Conservation (phyloP, 2,113 vertebrate genomes). For the Aspiorhynchus laticeps region DNA sequence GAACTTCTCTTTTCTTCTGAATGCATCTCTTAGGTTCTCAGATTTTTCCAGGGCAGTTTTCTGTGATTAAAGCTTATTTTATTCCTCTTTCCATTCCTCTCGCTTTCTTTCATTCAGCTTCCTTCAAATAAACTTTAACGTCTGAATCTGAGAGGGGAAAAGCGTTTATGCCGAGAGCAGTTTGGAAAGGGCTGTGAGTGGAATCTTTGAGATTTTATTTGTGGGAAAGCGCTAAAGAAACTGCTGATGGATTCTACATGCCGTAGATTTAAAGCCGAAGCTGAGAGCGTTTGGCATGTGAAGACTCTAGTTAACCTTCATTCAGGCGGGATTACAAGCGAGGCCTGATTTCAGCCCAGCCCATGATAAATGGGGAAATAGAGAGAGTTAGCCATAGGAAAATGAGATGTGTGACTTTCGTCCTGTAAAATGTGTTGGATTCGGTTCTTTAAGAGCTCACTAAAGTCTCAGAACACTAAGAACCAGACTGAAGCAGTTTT, state of each 20-base stretch:
- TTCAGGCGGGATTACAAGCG: slow-evolving; percentile 31
- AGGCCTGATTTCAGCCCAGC: slow-evolving; percentile 27
- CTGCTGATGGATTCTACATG: slow-evolving; percentile 56
- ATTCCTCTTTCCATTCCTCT: slow-evolving; percentile 63
- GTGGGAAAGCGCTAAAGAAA: slow-evolving; percentile 42
- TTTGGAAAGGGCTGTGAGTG: slow-evolving; percentile 39
- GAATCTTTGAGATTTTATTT: slow-evolving; percentile 47
- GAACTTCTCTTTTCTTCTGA: slow-evolving; percentile 48
- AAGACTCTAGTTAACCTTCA: slow-evolving; percentile 38
- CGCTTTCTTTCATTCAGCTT: slow-evolving; percentile 47
- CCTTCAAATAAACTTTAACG: slow-evolving; percentile 65
- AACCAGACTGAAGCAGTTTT: neutral
- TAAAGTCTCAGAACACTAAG: neutral
- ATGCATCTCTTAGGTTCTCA: slow-evolving; percentile 60
- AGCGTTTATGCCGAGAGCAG: slow-evolving; percentile 36
- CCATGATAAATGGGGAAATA: slow-evolving; percentile 20
- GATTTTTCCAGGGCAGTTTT: slow-evolving; percentile 74
- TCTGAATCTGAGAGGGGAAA: slow-evolving; percentile 61
- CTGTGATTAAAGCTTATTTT: slow-evolving; percentile 74
- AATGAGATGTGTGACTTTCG: slow-evolving; percentile 23
- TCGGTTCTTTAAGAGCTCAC: slow-evolving; percentile 6
- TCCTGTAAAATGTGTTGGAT: neutral
- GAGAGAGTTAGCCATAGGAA: neutral
- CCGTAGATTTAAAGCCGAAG: slow-evolving; percentile 37
- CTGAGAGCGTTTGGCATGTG: slow-evolving; percentile 38